Base-by-base conservation (phyloP, 1,140 invertebrate species). In the Drosophila ohnishii region DNA sequence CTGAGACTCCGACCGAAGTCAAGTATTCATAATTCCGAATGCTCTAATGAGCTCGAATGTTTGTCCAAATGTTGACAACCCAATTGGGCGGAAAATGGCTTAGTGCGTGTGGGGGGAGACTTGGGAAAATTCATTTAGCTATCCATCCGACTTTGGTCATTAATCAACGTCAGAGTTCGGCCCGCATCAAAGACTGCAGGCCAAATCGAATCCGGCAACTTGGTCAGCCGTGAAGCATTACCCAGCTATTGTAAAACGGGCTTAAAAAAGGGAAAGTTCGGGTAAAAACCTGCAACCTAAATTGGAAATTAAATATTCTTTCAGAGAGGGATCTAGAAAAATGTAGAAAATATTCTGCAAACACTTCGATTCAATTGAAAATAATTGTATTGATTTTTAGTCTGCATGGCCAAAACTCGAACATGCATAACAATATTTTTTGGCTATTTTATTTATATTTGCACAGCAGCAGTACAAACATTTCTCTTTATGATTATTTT, bases 1-100 rank as follows among this genome's bases (percentile, higher is more conserved):
- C 34, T 56, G 14, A 37, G 44, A 58, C 48, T 34, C 14, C 19
- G 45, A 22, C 60, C 59, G 48, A 72, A 76, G 76, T 66, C 73
- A 74, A 78, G 81, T 85, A 85, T 85, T 85, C 83, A 85, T 85
- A 85, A 85, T 85, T 74, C 69, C 59, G 57, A 62, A 47, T 64
- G 65, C 80, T 71, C 75, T 86, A 88, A 87, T 88, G 69, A 88
- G 84, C 77, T 39, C 70, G 57, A 87, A 87, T 87, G 79, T 86
- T 87, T 86, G 79, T 73, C 79, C 80, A 76, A 86, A 67, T 88
- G 69, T 71, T 83, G 80, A 87, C 84, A 88, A 77, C 56, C 72
- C 75, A 88, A 88, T 88, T 88, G 85, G 77, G 69, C 85, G 61
- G 84, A 84, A 87, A 88, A 87, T 87, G 42, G 58, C 64, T 44